Percentiles rank a stretch among this genome's conserved stretches.
Conservation (phyloP, 2,113 vertebrate genomes). For the Chionodraco myersi region DNA sequence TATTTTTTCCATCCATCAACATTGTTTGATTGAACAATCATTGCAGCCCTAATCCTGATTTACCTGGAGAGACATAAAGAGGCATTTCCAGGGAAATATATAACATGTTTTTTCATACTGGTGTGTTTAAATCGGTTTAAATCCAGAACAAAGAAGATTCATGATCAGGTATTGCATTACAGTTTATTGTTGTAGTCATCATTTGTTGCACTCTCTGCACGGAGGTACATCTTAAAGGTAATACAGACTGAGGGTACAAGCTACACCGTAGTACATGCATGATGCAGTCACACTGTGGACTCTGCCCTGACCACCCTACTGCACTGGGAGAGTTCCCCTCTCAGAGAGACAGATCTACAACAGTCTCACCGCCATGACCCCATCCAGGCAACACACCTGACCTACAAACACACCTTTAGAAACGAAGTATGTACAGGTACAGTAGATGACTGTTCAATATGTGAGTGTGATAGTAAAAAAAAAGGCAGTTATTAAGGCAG, state of each 20-base stretch:
- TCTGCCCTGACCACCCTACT: slow-evolving; percentile 11
- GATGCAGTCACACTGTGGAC: slow-evolving; percentile 54
- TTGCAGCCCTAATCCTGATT: no score
- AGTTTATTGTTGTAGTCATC: slow-evolving; percentile 77
- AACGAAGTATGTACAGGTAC: slow-evolving; percentile 64
- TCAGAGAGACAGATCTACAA: slow-evolving; percentile 37
- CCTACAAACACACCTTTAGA: slow-evolving; percentile 48
- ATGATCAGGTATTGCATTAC: slow-evolving; percentile 63
- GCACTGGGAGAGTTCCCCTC: slow-evolving; percentile 7
- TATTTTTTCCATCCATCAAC: no score
- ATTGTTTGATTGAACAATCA: no score
- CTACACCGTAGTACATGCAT: slow-evolving; percentile 78
- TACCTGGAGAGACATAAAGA: no score
- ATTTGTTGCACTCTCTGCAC: slow-evolving; percentile 62
- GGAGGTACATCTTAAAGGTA: slow-evolving; percentile 70
- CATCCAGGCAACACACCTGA: slow-evolving; percentile 52
- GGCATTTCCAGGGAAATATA: neutral
- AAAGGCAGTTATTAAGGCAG: slow-evolving; percentile 80
- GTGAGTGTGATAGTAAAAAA: slow-evolving; percentile 37
- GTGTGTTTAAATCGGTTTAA: slow-evolving; percentile 2
- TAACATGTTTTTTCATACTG: neutral
- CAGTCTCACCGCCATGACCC: slow-evolving; percentile 21
- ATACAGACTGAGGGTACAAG: slow-evolving; percentile 73
- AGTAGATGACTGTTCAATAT: slow-evolving; percentile 54
- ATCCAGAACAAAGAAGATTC: neutral